phyloP scores from a whole-genome alignment of 2,888 invertebrate species.

The Drosophila robusta region DNA sequence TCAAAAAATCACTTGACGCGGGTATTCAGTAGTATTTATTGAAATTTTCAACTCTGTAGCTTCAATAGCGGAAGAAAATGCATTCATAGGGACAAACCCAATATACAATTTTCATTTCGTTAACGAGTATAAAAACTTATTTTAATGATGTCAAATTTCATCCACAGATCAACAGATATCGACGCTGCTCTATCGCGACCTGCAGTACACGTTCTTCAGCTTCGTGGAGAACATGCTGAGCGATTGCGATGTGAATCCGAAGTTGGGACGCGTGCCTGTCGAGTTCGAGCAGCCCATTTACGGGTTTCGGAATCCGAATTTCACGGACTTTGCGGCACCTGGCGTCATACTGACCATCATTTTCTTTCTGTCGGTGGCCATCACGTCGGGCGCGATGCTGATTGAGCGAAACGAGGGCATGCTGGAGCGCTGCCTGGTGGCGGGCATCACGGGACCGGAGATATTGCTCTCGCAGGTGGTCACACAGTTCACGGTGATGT shows the following conservation, averaged over 20 bases:
- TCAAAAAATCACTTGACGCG: too few relatives aligned
- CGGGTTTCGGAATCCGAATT: conserved; percentile 91
- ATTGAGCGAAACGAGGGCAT: conserved; percentile 95
- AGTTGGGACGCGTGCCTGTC: conserved; percentile 85
- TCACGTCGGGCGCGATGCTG: conserved; percentile 95
- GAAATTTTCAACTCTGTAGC: too few relatives aligned
- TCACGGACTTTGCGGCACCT: conserved; percentile 97
- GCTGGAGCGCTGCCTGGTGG: conserved; percentile 94
- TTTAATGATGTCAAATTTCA: not conserved
- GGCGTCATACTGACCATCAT: conserved; percentile 96
- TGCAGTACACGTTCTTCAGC: conserved; percentile 90
- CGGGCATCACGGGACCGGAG: conserved; percentile 92
- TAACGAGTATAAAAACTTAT: too few relatives aligned
- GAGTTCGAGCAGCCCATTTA: conserved; percentile 91
- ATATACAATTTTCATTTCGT: too few relatives aligned
- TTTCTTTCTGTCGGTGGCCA: conserved; percentile 96
- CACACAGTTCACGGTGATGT: conserved; percentile 95
- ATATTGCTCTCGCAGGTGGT: conserved; percentile 94
- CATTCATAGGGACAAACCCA: too few relatives aligned
- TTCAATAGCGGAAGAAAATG: too few relatives aligned
- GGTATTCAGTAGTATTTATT: too few relatives aligned
- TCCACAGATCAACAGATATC: conserved; percentile 95
- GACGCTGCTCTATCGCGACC: conserved; percentile 90
- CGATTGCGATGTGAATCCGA: conserved; percentile 88
- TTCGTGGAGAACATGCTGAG: conserved; percentile 89